A percentile compares a stretch with the other conserved stretches of the same genome.
These are phyloP conservation scores for Hippoglossus stenolepis DNA, from an alignment of 2,113 vertebrate genomes.

Conservation along the genomic window DNA sequence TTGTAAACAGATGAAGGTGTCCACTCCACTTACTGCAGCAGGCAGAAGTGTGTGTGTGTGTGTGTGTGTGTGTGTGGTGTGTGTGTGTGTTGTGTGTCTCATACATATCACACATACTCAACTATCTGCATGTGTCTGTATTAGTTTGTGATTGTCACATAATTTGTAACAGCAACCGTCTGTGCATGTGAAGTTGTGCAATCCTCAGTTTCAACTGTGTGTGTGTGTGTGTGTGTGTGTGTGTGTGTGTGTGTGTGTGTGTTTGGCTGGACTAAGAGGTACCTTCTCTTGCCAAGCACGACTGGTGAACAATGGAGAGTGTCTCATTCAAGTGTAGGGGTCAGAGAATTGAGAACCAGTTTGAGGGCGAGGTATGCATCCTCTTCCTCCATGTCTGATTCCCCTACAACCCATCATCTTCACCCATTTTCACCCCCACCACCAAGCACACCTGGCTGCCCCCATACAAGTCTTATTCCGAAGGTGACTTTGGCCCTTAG, in stretches of 20 bases:
- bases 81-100: constrained; percentile 8
- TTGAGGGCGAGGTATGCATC: constrained; percentile 42
- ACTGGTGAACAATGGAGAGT: constrained; percentile 50
- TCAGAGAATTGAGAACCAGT: constrained; percentile 40
- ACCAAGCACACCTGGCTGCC: constrained; percentile 16
- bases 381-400: constrained; percentile 20
- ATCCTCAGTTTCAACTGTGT: constrained; percentile 25
- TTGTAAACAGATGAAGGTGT: constrained; percentile 51
- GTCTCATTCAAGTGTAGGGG: constrained; percentile 40
- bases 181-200: constrained; percentile 45
- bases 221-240: constrained; percentile 1
- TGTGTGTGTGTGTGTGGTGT: constrained; percentile 1
- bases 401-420: constrained; percentile 8
- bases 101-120: constrained; percentile 28
- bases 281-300: constrained; percentile 28
- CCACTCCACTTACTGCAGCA: constrained; percentile 9
- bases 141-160: constrained; percentile 47
- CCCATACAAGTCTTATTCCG: constrained; percentile 27
- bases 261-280: constrained; percentile 13
- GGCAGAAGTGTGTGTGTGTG: constrained; percentile 24
- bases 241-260: constrained; percentile 12
- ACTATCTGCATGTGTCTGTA: constrained; percentile 32
- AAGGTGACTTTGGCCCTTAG: constrained; percentile 60
- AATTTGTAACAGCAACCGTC: constrained; percentile 42
- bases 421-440: constrained; percentile 20